Conservation (phyloP, 53 echinoderm and acorn worm species). For the Mesocentrotus franciscanus region DNA sequence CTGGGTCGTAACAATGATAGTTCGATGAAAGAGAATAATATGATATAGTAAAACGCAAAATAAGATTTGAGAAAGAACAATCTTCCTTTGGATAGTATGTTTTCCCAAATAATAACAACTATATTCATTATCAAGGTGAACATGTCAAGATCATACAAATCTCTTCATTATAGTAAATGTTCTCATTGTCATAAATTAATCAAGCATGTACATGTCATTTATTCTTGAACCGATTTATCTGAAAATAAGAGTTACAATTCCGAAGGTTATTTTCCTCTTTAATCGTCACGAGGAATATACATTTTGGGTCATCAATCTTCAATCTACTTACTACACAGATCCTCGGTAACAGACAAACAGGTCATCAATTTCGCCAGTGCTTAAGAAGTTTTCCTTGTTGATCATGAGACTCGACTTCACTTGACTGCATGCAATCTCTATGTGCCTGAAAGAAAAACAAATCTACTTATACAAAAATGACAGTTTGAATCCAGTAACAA, state of each 20-base stretch:
- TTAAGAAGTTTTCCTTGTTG: conserved; percentile 16
- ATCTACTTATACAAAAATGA: neutral
- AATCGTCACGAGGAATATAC: neutral
- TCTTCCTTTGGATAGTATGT: too few species aligned
- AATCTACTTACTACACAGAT: conserved; percentile 19
- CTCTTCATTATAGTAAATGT: neutral
- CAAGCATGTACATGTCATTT: neutral
- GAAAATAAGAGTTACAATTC: too few species aligned
- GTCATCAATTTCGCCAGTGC: neutral
- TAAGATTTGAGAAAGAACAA: neutral
- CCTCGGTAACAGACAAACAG: neutral
- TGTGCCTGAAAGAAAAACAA: neutral
- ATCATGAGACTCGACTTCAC: neutral
- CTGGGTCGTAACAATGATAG: neutral
- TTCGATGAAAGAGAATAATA: neutral
- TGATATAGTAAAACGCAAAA: too few species aligned
- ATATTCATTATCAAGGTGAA: neutral
- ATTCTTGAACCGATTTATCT: neutral
- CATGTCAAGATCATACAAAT: neutral
- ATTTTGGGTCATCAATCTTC: neutral
- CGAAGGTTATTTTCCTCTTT: too few species aligned
- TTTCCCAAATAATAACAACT: too few species aligned
- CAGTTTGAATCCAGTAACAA: neutral
- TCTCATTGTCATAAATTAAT: neutral
- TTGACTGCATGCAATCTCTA: conserved; percentile 5